Evolutionary conservation across 1,140 invertebrate species (phyloP), one percentile per base, ranked within the genome.

Genomic region (Bemisia tabaci): DNA sequence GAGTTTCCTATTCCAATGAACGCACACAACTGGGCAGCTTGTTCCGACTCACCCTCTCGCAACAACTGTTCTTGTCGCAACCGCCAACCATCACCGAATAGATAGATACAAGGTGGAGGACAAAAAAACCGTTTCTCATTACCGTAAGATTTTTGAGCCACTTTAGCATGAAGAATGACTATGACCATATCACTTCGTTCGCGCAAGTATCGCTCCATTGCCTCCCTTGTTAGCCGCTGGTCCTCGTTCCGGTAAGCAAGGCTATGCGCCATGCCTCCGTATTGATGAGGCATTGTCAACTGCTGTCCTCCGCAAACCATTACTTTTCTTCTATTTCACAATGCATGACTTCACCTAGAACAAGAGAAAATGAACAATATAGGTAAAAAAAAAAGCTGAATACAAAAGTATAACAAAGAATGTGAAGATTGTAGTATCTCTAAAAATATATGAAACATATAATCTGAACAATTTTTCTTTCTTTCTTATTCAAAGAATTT

Each of bases 51-150:
- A 21, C 92, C 92, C 70, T 92, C 89, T 0, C 90, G 81, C 66
- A 93, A 77, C 86, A 97, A 89, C 73, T 93, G 87, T 73, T 97
- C 92, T 69, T 94, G 88, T 60, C 97, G 87, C 77, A 92, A 83
- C 71, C 93, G 84, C 97, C 97, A 99, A 1, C 97, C 97, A 72
- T 95, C 94, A 2, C 96, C 96, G 76, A 94, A 93, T 48, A 99
- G 79, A 79, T 99, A 99, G 72, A 99, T 97, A 78, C 96, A 99
- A 0, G 97, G 97, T 0, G 97, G 97, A 0, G 97, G 97, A 76
- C 97, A 99, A 79, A 99, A 99, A 80, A 99, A 99, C 68, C 97
- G 83, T 79, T 99, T 99, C 76, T 99, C 97, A 79, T 98, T 99
- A 62, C 97, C 97, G 77, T 99, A 99, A 0, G 96, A 98, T 75